Conservation (phyloP, 2,797 vertebrate species). For the Erithacus rubecula region DNA sequence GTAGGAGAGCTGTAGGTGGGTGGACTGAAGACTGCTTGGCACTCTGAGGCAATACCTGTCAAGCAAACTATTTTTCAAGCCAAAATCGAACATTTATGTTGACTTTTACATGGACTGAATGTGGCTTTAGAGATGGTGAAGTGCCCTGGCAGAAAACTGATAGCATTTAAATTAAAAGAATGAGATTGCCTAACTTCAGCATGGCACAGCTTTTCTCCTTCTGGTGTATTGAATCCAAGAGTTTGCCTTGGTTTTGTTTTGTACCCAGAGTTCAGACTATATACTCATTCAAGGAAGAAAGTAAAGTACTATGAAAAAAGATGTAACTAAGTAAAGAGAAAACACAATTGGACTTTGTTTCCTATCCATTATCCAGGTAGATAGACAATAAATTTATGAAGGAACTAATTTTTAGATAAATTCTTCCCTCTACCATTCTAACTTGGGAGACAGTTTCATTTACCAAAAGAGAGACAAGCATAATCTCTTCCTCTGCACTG, state of each 20-base stretch:
- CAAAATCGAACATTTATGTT: background rate
- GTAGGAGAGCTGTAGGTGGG: background rate
- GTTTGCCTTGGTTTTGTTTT: background rate
- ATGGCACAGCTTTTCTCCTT: background rate
- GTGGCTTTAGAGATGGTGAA: background rate
- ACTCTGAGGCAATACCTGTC: background rate
- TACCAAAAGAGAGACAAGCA: background rate
- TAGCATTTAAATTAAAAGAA: background rate
- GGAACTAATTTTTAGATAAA: background rate
- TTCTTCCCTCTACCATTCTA: background rate
- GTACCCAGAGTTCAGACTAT: background rate
- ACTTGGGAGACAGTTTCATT: background rate
- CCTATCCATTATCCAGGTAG: background rate
- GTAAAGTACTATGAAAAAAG: background rate
- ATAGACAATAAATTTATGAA: background rate
- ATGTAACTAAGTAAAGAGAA: background rate
- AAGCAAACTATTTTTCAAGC: slow-evolving; percentile 12
- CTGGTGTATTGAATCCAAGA: background rate
- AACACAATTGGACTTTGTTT: background rate
- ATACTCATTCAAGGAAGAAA: background rate
- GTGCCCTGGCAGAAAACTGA: background rate
- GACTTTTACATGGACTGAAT: background rate
- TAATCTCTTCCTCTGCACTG: background rate
- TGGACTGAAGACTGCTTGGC: background rate
- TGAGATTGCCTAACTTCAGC: background rate